Evolutionary conservation across 2,797 vertebrate genomes (phyloP).

Genomic region (Melanotaenia boesemani): DNA sequence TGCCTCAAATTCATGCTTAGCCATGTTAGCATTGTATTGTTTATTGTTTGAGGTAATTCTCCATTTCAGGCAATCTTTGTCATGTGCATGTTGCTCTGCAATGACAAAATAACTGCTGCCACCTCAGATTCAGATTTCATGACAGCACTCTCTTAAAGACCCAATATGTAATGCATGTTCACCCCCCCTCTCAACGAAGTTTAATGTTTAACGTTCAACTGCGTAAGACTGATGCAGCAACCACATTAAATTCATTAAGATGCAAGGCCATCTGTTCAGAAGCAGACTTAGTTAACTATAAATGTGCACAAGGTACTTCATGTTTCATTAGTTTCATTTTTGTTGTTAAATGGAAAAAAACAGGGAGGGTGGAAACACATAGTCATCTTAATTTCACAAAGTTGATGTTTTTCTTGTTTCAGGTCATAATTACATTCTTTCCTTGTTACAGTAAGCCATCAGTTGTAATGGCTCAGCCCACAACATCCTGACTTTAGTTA

Average conservation of each 20-base stretch:
- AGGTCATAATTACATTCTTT: constrained; percentile 24
- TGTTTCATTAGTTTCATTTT: constrained; percentile 62
- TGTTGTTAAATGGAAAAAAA: constrained; percentile 63
- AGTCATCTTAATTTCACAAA: constrained; percentile 8
- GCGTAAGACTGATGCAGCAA: neutral
- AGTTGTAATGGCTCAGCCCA: constrained; percentile 26
- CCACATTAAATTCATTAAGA: too few species aligned
- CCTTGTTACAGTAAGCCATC: constrained; percentile 5
- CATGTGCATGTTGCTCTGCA: constrained; percentile 46
- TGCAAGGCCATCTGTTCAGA: constrained; percentile 4
- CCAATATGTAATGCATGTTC: constrained; percentile 32
- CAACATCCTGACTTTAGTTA: constrained; percentile 62
- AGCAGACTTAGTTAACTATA: neutral
- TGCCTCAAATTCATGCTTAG: neutral
- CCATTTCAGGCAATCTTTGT: constrained; percentile 13
- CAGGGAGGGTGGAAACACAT: constrained; percentile 34
- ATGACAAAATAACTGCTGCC: constrained; percentile 52
- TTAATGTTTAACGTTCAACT: neutral
- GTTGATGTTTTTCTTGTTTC: constrained; percentile 53
- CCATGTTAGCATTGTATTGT: neutral
- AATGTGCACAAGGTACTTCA: constrained; percentile 30
- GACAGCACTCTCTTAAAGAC: constrained; percentile 71
- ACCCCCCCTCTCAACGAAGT: neutral
- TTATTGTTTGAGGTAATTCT: constrained; percentile 17
- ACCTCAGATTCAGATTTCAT: constrained; percentile 78